Evolutionary conservation across 2,113 vertebrate species (phyloP).

Genomic region (Pogonocichla stellata): DNA sequence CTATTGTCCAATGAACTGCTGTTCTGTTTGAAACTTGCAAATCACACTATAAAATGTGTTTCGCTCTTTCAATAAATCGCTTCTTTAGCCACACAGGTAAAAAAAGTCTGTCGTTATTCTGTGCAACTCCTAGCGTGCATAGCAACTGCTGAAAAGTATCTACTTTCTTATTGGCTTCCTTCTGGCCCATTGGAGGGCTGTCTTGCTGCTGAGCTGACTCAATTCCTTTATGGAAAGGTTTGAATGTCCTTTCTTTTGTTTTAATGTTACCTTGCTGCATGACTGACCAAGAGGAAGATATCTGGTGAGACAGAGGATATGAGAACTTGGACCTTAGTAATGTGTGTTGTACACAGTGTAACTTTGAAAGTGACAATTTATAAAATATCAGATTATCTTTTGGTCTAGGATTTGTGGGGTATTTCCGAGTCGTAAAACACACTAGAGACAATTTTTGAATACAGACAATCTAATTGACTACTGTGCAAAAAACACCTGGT

Average conservation of each 20-base stretch:
- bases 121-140: too few species aligned
- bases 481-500: neutral
- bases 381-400: neutral
- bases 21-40: too few species aligned
- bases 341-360: neutral
- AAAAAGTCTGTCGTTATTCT: too few species aligned
- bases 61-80: too few species aligned
- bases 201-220: neutral
- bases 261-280: neutral
- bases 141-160: neutral
- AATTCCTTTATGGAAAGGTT: neutral
- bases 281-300: neutral
- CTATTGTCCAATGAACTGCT: too few species aligned
- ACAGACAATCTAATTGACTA: neutral
- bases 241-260: neutral
- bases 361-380: neutral
- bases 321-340: neutral
- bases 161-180: neutral
- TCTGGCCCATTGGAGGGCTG: neutral
- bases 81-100: too few species aligned
- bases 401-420: neutral
- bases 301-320: neutral
- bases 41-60: too few species aligned
- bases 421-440: neutral
- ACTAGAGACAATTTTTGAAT: neutral